Percentiles rank a stretch among this genome's conserved stretches.
phyloP scores from a whole-genome alignment of 2,797 vertebrate species.

The Chrysocyon brachyurus region DNA sequence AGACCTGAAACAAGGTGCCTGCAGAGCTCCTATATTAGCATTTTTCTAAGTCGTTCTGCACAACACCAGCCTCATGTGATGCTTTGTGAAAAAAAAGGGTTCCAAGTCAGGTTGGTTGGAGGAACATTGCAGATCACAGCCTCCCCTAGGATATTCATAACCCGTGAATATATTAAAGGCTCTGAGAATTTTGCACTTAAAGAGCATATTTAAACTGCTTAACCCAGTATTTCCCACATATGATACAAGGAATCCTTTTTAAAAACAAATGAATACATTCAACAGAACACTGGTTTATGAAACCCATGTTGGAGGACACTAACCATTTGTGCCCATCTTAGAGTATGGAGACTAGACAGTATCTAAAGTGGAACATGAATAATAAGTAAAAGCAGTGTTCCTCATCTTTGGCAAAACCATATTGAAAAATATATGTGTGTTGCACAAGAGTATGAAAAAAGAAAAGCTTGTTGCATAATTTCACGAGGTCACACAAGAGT shows the following conservation, averaged over 20 bases:
- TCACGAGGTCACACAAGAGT: conserved; percentile 15
- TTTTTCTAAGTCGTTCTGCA: neutral
- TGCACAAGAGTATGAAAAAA: neutral
- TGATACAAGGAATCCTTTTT: neutral
- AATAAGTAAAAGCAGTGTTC: neutral
- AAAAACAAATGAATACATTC: neutral
- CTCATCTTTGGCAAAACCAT: neutral
- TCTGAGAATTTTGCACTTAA: neutral
- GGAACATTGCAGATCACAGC: neutral
- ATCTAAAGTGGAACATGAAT: neutral
- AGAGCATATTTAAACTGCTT: neutral
- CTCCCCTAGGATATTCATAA: neutral
- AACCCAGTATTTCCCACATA: neutral
- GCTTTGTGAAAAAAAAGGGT: neutral
- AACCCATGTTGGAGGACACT: neutral
- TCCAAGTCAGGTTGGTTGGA: neutral
- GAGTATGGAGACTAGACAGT: neutral
- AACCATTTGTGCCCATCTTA: neutral
- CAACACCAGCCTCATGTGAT: neutral
- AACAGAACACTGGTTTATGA: neutral
- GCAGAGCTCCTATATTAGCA: neutral
- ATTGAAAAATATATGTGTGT: neutral
- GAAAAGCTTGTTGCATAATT: neutral
- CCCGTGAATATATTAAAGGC: neutral
- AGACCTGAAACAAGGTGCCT: neutral